Percentiles rank a stretch among this genome's conserved stretches.
These are phyloP conservation scores for Troides oblongomaculatus DNA, from an alignment of 2,888 invertebrate species.

Conservation along the genomic window DNA sequence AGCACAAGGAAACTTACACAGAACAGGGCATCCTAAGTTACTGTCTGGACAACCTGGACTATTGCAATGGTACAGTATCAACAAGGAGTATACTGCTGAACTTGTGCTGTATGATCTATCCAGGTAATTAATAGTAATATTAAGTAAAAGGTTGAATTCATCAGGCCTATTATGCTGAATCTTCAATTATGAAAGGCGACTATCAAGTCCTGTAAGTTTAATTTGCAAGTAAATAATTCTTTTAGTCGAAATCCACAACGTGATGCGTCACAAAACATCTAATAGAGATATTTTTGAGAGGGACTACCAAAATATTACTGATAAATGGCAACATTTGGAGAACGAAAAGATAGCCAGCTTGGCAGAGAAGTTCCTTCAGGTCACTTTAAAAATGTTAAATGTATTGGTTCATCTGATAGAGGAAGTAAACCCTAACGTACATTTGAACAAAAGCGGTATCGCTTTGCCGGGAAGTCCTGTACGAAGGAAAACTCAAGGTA, in stretches of 20 bases:
- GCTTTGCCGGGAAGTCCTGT: slow-evolving; percentile 81
- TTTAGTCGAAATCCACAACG: slow-evolving; percentile 70
- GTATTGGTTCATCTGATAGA: slow-evolving; percentile 88
- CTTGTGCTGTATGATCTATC: slow-evolving; percentile 64
- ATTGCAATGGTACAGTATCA: slow-evolving; percentile 56
- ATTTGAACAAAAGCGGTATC: slow-evolving; percentile 70
- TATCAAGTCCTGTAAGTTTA: no score
- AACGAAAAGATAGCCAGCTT: slow-evolving; percentile 66
- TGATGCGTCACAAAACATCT: slow-evolving; percentile 60
- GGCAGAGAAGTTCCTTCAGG: slow-evolving; percentile 83
- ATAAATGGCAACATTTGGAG: slow-evolving; percentile 70
- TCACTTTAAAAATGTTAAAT: slow-evolving; percentile 85
- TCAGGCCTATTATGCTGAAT: no score
- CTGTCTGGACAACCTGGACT: slow-evolving; percentile 62
- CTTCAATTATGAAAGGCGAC: no score
- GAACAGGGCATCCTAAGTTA: slow-evolving; percentile 60
- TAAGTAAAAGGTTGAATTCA: background rate
- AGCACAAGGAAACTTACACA: slow-evolving; percentile 83
- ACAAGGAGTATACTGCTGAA: slow-evolving; percentile 55
- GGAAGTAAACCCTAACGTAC: slow-evolving; percentile 80
- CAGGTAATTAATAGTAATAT: slow-evolving; percentile 47
- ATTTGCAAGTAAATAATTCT: background rate
- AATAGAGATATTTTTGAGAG: slow-evolving; percentile 68
- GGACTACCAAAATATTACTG: slow-evolving; percentile 52
- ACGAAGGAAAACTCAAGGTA: slow-evolving; percentile 70